Evolutionary conservation across 2,888 invertebrate genomes (phyloP).

Genomic region (Heliconius erato): DNA sequence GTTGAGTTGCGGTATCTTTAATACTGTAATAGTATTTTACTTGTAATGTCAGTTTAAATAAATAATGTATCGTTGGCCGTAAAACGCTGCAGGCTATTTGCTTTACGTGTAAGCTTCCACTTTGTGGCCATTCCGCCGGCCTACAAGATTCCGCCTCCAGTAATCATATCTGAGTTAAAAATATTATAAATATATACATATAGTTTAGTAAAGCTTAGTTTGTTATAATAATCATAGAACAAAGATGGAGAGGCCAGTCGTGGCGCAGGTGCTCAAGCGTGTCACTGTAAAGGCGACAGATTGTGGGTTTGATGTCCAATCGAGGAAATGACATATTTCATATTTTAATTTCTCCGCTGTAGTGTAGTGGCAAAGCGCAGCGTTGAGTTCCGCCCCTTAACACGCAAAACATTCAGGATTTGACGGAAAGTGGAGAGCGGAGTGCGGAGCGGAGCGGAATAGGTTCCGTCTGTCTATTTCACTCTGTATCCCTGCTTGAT

Average conservation of each 20-base stretch:
- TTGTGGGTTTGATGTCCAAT: too few relatives aligned
- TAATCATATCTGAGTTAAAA: constrained; percentile 62
- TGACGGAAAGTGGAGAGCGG: too few relatives aligned
- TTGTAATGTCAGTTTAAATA: constrained; percentile 37
- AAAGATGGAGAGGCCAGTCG: background rate
- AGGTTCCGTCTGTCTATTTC: too few relatives aligned
- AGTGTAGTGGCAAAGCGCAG: too few relatives aligned
- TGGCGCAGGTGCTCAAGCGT: too few relatives aligned
- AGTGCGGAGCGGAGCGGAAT: too few relatives aligned
- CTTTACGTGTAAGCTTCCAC: constrained; percentile 68
- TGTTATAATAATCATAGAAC: constrained; percentile 24
- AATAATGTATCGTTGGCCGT: constrained; percentile 51
- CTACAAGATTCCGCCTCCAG: constrained; percentile 61
- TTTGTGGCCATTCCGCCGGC: constrained; percentile 68
- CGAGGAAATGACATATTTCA: too few relatives aligned
- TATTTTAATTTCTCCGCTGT: too few relatives aligned
- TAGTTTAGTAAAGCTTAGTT: background rate
- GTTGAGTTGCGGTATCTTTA: constrained; percentile 27
- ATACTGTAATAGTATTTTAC: constrained; percentile 38
- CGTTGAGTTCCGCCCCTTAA: too few relatives aligned
- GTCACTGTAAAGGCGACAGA: too few relatives aligned
- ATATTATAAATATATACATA: background rate
- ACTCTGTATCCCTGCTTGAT: too few relatives aligned
- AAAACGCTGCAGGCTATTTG: constrained; percentile 62
- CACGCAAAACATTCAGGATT: too few relatives aligned